Evolutionary conservation across 2,888 invertebrate genomes (phyloP), one percentile per base, ranked within the genome.

Genomic region (Aphelenchoides bicaudatus): DNA sequence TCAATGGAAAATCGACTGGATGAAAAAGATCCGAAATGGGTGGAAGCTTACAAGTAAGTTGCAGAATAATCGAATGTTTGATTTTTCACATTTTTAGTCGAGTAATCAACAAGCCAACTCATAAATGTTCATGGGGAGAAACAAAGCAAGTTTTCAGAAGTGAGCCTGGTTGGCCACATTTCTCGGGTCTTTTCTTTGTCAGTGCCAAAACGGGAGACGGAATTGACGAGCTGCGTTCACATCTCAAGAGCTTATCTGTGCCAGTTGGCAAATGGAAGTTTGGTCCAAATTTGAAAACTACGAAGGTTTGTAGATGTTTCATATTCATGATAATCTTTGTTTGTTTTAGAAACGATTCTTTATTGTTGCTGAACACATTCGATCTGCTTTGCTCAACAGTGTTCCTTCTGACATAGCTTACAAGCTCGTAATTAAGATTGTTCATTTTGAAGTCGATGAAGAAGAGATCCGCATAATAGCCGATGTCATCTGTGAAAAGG

Each of bases 391-490:
- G 38, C 80, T 96, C 59, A 89, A 96, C 77, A 85, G 86, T 75
- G 81, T 93, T 39, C 86, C 87, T 0, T 85, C 89, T 67, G 90
- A 93, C 82, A 85, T 94, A 39, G 94, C 94, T 0, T 94, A 94
- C 76, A 83, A 80, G 38, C 78, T 92, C 2, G 82, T 84, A 60
- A 83, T 80, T 1, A 58, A 65, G 46, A 65, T 79, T 13, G 47
- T 55, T 23, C 75, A 77, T 21, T 74, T 39, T 19, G 23, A 56
- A 2, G 6, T 21, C 0, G 13, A 3, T 8, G 39, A 46, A 30
- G 53, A 66, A 54, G 53, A 56, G 21, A 58, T 73, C 3, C 62
- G 70, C 48, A 63, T 73, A 38, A 70, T 72, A 31, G 71, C 65
- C 1, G 72, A 75, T 31, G 64, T 75, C 13, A 47, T 58, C 13